Conservation (phyloP, 2,888 invertebrate genomes). For the Mystacides longicornis region DNA sequence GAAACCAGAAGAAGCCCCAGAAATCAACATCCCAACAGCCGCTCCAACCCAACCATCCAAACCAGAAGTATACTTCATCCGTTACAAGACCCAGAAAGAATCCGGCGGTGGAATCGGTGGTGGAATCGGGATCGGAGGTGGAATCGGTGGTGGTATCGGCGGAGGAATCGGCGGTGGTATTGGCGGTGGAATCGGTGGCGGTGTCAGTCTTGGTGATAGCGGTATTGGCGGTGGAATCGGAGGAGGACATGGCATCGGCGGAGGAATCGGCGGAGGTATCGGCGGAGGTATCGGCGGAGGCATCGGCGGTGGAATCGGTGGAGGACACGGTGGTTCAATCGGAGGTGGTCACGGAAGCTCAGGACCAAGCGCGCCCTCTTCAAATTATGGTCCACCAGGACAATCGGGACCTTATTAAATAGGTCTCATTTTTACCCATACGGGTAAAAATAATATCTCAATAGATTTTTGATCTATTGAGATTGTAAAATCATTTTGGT, state of each 20-base stretch:
- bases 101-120: slow-evolving; percentile 21
- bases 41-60: slow-evolving; percentile 68
- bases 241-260: slow-evolving; percentile 28
- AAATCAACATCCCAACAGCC: slow-evolving; percentile 59
- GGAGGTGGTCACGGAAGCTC: slow-evolving; percentile 28
- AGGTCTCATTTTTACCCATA: slow-evolving; percentile 15
- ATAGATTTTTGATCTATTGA: slow-evolving; percentile 11
- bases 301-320: slow-evolving; percentile 52
- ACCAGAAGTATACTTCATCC: slow-evolving; percentile 68
- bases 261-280: slow-evolving; percentile 27
- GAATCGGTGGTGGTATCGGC: slow-evolving; percentile 31
- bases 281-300: slow-evolving; percentile 34
- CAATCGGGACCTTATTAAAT: slow-evolving; percentile 39
- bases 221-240: slow-evolving; percentile 27
- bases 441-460: slow-evolving; percentile 23
- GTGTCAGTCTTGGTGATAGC: slow-evolving; percentile 28
- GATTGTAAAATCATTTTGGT: slow-evolving; percentile 25
- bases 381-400: slow-evolving; percentile 34
- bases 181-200: slow-evolving; percentile 24
- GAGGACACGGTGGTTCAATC: slow-evolving; percentile 34
- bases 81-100: slow-evolving; percentile 60
- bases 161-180: slow-evolving; percentile 44
- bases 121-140: slow-evolving; percentile 32
- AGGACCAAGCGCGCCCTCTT: slow-evolving; percentile 27
- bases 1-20: slow-evolving; percentile 66